phyloP scores from a whole-genome alignment of 2,888 invertebrate genomes.

The Euphydryas editha region DNA sequence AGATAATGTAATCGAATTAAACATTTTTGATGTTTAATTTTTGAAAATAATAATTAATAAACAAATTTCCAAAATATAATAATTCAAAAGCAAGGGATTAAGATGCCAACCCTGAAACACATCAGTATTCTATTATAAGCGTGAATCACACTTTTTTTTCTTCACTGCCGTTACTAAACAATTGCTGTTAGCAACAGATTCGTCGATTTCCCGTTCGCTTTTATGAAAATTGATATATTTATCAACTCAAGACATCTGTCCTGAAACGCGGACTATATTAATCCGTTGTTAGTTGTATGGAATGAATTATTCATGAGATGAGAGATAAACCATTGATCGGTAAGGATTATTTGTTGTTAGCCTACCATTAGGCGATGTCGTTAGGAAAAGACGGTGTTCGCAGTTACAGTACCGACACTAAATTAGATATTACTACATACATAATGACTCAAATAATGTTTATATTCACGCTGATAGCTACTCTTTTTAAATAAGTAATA shows the following conservation, averaged over 20 bases:
- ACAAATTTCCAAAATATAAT: too few relatives aligned
- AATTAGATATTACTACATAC: slow-evolving; percentile 17
- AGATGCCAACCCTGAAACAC: too few relatives aligned
- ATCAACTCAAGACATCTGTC: slow-evolving; percentile 33
- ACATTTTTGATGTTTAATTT: too few relatives aligned
- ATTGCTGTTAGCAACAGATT: too few relatives aligned
- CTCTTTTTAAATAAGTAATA: not conserved
- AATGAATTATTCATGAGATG: slow-evolving; percentile 68
- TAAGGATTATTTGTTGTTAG: slow-evolving; percentile 67
- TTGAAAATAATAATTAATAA: too few relatives aligned
- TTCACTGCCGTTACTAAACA: too few relatives aligned
- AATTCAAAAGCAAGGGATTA: too few relatives aligned
- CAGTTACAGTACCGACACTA: slow-evolving; percentile 16
- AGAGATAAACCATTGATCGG: slow-evolving; percentile 61
- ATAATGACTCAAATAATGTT: not conserved
- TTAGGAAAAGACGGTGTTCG: slow-evolving; percentile 44
- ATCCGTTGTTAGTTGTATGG: slow-evolving; percentile 46
- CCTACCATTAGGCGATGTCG: slow-evolving; percentile 62
- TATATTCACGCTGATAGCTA: not conserved
- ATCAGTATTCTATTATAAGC: too few relatives aligned
- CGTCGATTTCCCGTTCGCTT: not conserved
- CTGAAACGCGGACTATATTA: slow-evolving; percentile 24
- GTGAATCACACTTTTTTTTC: too few relatives aligned
- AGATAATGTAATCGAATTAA: too few relatives aligned
- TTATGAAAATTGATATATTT: slow-evolving; percentile 8